Evolutionary conservation across 30 jellyfish, hydroid and myxozoan genomes (phyloP).

Genomic region (Chironex yamaguchii): DNA sequence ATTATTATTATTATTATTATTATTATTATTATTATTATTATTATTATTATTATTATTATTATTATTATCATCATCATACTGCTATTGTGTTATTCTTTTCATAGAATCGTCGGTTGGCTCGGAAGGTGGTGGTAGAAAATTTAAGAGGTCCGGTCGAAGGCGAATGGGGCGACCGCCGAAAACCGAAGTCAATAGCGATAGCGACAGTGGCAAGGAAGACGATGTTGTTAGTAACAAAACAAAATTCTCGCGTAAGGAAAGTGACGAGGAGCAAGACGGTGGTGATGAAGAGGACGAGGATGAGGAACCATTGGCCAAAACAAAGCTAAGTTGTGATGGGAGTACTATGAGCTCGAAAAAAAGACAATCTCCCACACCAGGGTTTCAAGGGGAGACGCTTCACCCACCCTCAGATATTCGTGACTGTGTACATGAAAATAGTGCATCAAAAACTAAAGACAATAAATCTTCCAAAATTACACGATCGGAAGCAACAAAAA

Average conservation of each 20-base stretch:
- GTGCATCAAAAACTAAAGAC: background rate
- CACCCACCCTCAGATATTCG: background rate
- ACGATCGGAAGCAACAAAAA: background rate
- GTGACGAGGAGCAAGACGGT: constrained; percentile 1
- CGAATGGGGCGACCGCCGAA: background rate
- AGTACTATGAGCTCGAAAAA: background rate
- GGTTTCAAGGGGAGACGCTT: background rate
- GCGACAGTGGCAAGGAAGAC: constrained; percentile 82
- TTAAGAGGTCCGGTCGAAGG: background rate
- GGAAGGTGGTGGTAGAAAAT: background rate
- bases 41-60: too few relatives aligned
- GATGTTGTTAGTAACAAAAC: constrained; percentile 44
- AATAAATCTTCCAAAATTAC: too few relatives aligned
- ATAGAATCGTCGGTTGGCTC: background rate
- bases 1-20: too few relatives aligned
- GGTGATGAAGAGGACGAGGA: constrained; percentile 15
- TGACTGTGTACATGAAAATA: background rate
- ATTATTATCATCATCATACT: too few relatives aligned
- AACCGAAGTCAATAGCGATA: constrained; percentile 52
- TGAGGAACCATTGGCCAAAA: background rate
- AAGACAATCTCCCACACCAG: background rate
- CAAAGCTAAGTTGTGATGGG: background rate
- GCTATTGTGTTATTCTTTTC: background rate
- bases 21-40: too few relatives aligned
- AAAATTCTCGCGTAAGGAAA: constrained; percentile 10